Evolutionary conservation across 2,113 vertebrate species (phyloP), one percentile per base, ranked within the genome.

Genomic region (Rutilus rutilus): DNA sequence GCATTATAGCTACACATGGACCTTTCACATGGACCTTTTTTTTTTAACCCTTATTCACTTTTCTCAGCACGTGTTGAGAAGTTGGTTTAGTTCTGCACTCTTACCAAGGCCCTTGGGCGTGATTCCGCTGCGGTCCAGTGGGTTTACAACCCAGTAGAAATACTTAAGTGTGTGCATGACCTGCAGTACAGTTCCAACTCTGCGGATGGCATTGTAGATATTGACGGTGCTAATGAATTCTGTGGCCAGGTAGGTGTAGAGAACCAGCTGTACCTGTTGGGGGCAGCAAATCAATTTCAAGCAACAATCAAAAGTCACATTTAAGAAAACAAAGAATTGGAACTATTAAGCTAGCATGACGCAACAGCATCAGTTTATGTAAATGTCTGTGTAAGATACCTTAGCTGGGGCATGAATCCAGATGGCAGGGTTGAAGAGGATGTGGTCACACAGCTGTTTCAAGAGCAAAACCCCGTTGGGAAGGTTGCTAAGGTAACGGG

Each of bases 341-440:
- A 21, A 69, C 54, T n/a, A 42, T 36, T 25, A 19, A 30, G 52
- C 25, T 30, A 39, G 39, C 25, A 23, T 87, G 59, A 54, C 47
- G 30, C 30, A n/a, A 17, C 57, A 21, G 39, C 57, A 10, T 45
- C 79, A 47, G 83, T 54, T 64, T 64, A 27, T 78, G 81, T 78
- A 59, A 85, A 80, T 54, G 19, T 57, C 54, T 57, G 83, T 52
- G 14, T 3, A 9, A 87, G 74, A 93, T 91, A 99, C 98, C 97
- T 98, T 97, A 91, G 97, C 95, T 82, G 97, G 96, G 47, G 97
- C 96, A 88, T 99, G 97, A 93, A 99, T 98, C 98, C 98, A 99
- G 94, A 99, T 97, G 91, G 96, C 96, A 57, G 98, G 98, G 91
- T 99, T 99, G 90, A 99, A 97, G 83, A 99, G 96, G 93, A 99